Evolutionary conservation across 2,888 invertebrate species (phyloP), one percentile per base, ranked within the genome.

Genomic region (Synergus itoensis): DNA sequence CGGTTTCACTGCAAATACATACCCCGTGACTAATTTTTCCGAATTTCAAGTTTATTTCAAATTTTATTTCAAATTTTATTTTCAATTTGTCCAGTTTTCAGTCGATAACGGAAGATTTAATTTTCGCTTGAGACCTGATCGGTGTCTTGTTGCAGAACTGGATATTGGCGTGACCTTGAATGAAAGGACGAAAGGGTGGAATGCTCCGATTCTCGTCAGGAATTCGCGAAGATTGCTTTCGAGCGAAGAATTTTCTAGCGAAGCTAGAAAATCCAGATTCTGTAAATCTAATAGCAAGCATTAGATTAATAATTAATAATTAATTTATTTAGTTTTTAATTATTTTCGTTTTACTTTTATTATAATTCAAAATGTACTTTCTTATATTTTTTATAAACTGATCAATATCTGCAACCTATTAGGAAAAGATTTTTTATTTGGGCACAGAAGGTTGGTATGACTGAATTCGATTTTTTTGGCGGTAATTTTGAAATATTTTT

Each of bases 101-200:
- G 14, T 4, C 18, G 18, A 18, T 3, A 9, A 18, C 36, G 53
- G 40, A 73, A 73, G 53, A 73, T 69, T 14, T 28, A 48, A 48
- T 73, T 73, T 73, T 48, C 73, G 53, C 73, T 73, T 28, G n/a
- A 48, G 53, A 36, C 16, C 53, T 53, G 48, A 73, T 73, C 53
- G n/a, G 53, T 73, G 28, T 53, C 73, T 53, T 36, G 40, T 73
- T 73, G 73, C 73, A 73, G 73, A 73, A 73, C 73, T 73, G 73
- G 73, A 73, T 73, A n/a, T 73, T 73, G 73, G 73, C 73, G 48
- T 73, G 53, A 73, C 73, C 73, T 73, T 73, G 73, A 73, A 53
- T 73, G 53, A 73, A 73, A 73, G 53, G 73, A 73, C 73, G 73
- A 53, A 73, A 73, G 73, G 73, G 73, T 73, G 48, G 48, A 73